Evolutionary conservation across 1,140 invertebrate genomes (phyloP), one percentile per base, ranked within the genome.

Genomic region (Arctopsyche grandis): DNA sequence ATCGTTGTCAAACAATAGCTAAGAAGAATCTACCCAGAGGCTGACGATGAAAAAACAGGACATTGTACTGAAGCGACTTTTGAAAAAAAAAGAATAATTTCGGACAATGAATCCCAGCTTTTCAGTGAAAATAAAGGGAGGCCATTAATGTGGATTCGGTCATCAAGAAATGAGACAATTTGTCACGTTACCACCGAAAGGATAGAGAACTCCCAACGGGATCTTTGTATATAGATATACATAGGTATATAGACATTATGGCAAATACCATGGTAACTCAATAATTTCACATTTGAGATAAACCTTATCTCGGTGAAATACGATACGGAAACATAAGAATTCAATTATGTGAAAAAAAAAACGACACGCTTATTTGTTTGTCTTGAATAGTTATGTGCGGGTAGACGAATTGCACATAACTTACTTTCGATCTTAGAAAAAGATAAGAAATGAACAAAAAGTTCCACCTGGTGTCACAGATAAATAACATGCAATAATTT

Each of bases 1-100:
- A 81, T 81, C 77, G 78, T 79, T 81, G 80, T 81, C 78, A 77
- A 81, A 81, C 80, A 81, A 81, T 79, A 69, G 80, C 43, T 38
- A 7, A 26, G 38, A 48, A 58, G 38, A 66, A 38, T 43, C 69
- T 76, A 63, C 56, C 16, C 70, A 66, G 69, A 19, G 19, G 44
- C 76, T 63, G 70, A 46, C 63, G 52, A 43, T 56, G 21, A 26
- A 77, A 81, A 81, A 81, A 79, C 77, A 26, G 9, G 58, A 19
- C 29, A 76, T 76, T 76, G 74, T 76, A 26, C 46, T 21, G 7
- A 38, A 43, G 58, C 63, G 22, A 26, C 48, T 16, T 52, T 19
- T 5, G 71, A 46, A 58, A 14, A 44, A 19, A 69, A 22, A 29
- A 1, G 71, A 69, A 69, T 46, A 77, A 74, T 22, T 60, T 24